phyloP scores from a whole-genome alignment of 2,888 invertebrate species.

The Idaea straminata region DNA sequence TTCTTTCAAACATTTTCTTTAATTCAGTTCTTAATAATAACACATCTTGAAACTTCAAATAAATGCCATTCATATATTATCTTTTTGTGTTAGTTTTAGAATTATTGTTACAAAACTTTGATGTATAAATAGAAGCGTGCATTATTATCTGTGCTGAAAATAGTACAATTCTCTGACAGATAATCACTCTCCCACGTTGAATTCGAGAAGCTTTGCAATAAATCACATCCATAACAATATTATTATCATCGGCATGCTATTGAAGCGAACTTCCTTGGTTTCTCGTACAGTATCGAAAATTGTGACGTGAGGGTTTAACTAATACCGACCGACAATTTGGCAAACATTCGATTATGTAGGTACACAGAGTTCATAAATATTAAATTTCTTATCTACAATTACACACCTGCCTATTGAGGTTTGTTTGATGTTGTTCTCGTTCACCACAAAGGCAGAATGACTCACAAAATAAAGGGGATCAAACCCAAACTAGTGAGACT shows the following conservation, averaged over 20 bases:
- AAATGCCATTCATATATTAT: neutral
- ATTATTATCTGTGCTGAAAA: conserved; percentile 56
- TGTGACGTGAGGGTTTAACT: conserved; percentile 20
- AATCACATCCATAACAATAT: conserved; percentile 57
- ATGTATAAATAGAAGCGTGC: conserved; percentile 45
- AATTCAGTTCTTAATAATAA: neutral
- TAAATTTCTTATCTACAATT: neutral
- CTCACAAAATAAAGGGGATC: neutral
- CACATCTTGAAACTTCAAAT: neutral
- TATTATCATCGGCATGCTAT: conserved; percentile 63
- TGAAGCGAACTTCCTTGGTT: conserved; percentile 32
- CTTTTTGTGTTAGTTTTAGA: neutral
- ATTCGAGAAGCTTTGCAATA: conserved; percentile 60
- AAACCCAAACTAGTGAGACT: neutral
- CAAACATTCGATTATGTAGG: neutral
- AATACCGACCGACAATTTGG: neutral
- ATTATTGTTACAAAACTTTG: conserved; percentile 31
- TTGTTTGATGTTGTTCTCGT: conserved; percentile 10
- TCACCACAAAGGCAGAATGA: conserved; percentile 4
- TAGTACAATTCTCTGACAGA: conserved; percentile 53
- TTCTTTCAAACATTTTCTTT: neutral
- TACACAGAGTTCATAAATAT: neutral
- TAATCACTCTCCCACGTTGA: conserved; percentile 63
- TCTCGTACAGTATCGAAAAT: conserved; percentile 25
- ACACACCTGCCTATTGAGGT: neutral